phyloP scores from a whole-genome alignment of 2,888 invertebrate genomes.

The Galerucella nymphaeae region DNA sequence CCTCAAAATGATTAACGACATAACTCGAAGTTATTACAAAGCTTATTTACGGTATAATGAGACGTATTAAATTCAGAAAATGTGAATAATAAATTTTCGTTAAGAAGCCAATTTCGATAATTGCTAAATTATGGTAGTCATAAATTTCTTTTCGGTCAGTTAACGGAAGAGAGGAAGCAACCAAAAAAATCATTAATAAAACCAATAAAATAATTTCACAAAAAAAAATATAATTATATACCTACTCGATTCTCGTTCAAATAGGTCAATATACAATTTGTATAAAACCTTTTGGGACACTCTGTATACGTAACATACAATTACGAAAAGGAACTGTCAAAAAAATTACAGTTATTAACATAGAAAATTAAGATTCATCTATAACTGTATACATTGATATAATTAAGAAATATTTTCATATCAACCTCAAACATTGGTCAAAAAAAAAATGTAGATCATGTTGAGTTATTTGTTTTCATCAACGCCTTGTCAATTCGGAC shows the following conservation, averaged over 20 bases:
- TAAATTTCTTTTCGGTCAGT: background rate
- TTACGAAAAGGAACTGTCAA: too few species aligned
- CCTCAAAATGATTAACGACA: background rate
- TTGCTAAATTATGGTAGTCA: background rate
- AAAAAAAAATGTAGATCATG: conserved; percentile 1
- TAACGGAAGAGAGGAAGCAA: background rate
- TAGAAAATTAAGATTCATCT: background rate
- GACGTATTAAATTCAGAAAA: background rate
- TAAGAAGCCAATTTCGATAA: background rate
- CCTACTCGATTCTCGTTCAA: too few species aligned
- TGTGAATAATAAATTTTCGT: background rate
- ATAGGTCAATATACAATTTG: too few species aligned
- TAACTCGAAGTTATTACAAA: background rate
- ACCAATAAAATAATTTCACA: background rate
- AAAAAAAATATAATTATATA: too few species aligned
- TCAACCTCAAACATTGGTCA: background rate
- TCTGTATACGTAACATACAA: too few species aligned
- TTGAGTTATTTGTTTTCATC: background rate
- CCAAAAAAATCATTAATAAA: background rate
- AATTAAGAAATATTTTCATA: background rate
- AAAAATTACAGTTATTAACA: background rate
- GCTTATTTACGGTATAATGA: background rate
- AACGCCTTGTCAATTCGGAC: background rate
- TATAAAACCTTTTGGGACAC: too few species aligned
- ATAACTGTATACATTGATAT: background rate